These are phyloP conservation scores for Phasia obesa DNA, from an alignment of 2,888 invertebrate genomes.

Conservation along the genomic window DNA sequence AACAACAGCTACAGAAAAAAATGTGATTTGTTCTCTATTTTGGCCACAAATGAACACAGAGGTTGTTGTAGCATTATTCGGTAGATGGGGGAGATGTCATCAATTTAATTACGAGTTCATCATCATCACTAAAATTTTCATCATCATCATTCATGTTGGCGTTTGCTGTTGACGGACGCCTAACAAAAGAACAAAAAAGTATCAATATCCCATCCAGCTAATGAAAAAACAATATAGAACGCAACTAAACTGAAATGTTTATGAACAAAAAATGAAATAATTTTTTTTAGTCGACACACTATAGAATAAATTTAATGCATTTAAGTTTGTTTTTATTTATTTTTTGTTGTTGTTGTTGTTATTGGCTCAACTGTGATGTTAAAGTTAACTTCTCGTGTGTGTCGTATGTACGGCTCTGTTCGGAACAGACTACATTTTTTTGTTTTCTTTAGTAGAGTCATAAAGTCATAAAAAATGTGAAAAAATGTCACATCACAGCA, in stretches of 20 bases:
- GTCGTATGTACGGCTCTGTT: constrained; percentile 29
- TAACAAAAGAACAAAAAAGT: constrained; percentile 1
- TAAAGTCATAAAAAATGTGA: constrained; percentile 67
- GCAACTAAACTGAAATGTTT: constrained; percentile 42
- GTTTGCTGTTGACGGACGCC: constrained; percentile 43
- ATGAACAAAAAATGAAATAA: constrained; percentile 11
- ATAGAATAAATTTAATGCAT: constrained; percentile 52
- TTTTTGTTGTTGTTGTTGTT: no score
- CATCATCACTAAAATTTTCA: constrained; percentile 14
- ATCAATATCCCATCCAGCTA: constrained; percentile 62
- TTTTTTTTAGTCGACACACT: neutral
- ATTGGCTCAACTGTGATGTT: neutral
- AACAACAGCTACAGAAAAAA: constrained; percentile 7
- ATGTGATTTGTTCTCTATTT: constrained; percentile 19
- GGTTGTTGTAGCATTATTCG: constrained; percentile 7
- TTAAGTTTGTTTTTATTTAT: constrained; percentile 20
- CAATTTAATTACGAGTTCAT: constrained; percentile 71
- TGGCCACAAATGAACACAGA: constrained; percentile 46
- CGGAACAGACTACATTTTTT: constrained; percentile 23
- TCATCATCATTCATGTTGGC: constrained; percentile 21
- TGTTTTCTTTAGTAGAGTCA: constrained; percentile 39
- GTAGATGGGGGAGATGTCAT: constrained; percentile 59
- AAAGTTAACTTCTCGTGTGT: constrained; percentile 14
- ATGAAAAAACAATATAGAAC: constrained; percentile 50
- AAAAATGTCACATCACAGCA: constrained; percentile 58